These are phyloP conservation scores for Drosophila nannoptera DNA, from an alignment of 1,140 invertebrate genomes.

Conservation along the genomic window DNA sequence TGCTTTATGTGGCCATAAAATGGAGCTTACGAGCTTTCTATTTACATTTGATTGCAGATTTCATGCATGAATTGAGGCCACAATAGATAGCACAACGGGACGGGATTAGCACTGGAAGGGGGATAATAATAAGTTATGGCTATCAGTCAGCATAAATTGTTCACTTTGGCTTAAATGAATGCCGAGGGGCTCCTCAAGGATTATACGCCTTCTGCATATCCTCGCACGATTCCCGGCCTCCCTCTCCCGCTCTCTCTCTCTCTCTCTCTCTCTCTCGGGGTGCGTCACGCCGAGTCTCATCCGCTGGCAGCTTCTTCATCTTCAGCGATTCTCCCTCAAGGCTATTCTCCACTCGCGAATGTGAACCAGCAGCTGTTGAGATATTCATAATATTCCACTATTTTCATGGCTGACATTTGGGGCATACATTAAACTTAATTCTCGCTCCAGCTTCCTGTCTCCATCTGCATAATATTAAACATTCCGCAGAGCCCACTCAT, in stretches of 20 bases:
- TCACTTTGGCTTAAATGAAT: constrained; percentile 7
- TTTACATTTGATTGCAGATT: constrained; percentile 72
- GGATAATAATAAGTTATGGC: constrained; percentile 18
- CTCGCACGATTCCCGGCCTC: constrained; percentile 3
- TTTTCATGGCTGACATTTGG: constrained; percentile 19
- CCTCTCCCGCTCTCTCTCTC: not conserved
- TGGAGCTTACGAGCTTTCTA: constrained; percentile 66
- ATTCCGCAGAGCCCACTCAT: constrained; percentile 13
- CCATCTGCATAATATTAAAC: constrained; percentile 47
- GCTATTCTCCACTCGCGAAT: not conserved
- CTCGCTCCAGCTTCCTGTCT: constrained; percentile 45
- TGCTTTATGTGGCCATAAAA: constrained; percentile 47
- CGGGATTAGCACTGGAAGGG: not conserved
- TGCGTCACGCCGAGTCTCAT: too few species aligned
- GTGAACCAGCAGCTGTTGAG: not conserved
- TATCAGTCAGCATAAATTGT: constrained; percentile 16
- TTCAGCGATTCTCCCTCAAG: not conserved
- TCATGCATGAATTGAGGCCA: constrained; percentile 54
- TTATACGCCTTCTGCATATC: too few species aligned
- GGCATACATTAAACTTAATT: constrained; percentile 53
- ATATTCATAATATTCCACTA: constrained; percentile 36
- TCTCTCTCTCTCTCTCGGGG: too few species aligned
- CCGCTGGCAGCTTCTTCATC: not conserved
- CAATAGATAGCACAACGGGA: constrained; percentile 2
- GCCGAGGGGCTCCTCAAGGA: not conserved